phyloP scores from a whole-genome alignment of 2,113 vertebrate species.

The Paramisgurnus dabryanus region DNA sequence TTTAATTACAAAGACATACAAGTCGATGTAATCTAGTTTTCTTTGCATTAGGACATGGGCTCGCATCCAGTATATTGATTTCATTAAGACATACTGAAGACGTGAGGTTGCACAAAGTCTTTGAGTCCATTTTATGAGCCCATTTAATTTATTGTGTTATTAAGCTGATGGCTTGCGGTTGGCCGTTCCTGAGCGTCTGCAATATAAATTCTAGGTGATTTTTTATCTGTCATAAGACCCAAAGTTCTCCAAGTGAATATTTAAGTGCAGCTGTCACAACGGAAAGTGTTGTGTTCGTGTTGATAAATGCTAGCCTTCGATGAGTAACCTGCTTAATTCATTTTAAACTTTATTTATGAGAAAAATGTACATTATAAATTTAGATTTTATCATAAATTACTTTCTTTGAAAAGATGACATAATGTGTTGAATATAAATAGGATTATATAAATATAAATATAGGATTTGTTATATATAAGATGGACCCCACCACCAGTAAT shows the following conservation, averaged over 20 bases:
- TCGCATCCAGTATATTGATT: constrained; percentile 56
- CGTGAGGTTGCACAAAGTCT: constrained; percentile 32
- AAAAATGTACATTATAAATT: no score
- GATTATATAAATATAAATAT: no score
- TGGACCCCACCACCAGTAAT: no score
- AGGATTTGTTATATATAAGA: no score
- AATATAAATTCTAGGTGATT: constrained; percentile 2
- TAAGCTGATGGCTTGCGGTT: constrained; percentile 50
- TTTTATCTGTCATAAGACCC: background rate
- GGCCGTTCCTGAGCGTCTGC: constrained; percentile 21
- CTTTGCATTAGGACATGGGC: constrained; percentile 56
- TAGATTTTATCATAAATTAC: no score
- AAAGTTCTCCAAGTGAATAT: background rate
- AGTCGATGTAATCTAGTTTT: constrained; percentile 57
- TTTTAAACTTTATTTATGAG: background rate
- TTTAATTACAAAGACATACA: constrained; percentile 54
- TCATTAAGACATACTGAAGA: constrained; percentile 47
- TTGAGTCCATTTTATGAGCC: constrained; percentile 49
- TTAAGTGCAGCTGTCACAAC: background rate
- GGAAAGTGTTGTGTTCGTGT: background rate
- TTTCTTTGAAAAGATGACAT: no score
- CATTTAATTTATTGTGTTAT: constrained; percentile 53
- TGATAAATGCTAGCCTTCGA: background rate
- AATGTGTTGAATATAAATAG: no score
- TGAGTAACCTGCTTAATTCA: background rate